Percentiles rank a stretch among this genome's conserved stretches.
Evolutionary conservation across 2,113 vertebrate genomes (phyloP).

Genomic region (Agapornis roseicollis): DNA sequence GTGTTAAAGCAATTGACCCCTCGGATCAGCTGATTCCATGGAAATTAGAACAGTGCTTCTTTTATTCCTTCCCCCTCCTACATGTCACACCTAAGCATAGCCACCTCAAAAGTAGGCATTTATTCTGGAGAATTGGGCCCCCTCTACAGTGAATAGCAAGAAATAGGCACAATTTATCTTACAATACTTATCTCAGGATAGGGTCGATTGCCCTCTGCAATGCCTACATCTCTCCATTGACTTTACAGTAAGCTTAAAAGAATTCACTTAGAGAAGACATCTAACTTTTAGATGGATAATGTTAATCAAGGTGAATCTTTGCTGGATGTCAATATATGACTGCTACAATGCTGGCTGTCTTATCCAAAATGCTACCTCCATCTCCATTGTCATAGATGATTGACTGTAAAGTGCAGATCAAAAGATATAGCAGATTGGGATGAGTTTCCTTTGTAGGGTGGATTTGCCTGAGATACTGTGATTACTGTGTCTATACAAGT

Average conservation of each 20-base stretch:
- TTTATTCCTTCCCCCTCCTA: background rate
- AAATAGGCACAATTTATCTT: background rate
- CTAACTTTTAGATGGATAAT: background rate
- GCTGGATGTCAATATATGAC: background rate
- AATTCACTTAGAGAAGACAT: background rate
- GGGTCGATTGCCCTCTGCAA: background rate
- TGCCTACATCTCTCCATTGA: background rate
- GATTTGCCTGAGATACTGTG: background rate
- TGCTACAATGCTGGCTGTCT: background rate
- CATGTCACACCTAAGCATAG: background rate
- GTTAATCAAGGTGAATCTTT: conserved; percentile 2
- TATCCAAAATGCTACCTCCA: background rate
- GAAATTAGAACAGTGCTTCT: conserved; percentile 11
- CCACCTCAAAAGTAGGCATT: background rate
- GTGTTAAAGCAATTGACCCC: conserved; percentile 18
- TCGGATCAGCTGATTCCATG: background rate
- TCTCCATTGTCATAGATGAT: background rate
- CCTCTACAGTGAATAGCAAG: background rate
- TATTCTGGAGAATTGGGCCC: background rate
- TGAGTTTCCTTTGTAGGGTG: background rate
- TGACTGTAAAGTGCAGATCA: background rate
- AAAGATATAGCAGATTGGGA: background rate
- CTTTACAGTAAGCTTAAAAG: background rate
- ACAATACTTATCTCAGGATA: background rate
- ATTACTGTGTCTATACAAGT: background rate